These are phyloP conservation scores for Lordiphosa fenestrarum DNA, from an alignment of 2,888 invertebrate species.

Conservation along the genomic window DNA sequence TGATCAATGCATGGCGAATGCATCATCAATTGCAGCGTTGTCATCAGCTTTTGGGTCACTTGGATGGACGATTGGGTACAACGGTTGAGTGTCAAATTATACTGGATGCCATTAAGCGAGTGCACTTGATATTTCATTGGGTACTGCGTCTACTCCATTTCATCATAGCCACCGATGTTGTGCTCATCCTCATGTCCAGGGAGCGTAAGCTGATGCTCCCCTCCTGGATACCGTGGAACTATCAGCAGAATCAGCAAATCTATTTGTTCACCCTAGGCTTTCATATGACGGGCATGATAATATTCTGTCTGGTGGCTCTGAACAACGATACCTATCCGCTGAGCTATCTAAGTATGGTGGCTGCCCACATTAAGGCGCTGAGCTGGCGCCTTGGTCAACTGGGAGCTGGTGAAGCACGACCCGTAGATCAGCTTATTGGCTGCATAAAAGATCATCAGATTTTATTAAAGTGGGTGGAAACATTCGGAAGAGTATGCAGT, in stretches of 20 bases:
- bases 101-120: conserved; percentile 24
- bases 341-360: conserved; percentile 65
- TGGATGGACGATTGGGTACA: conserved; percentile 58
- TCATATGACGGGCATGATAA: conserved; percentile 34
- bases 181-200: conserved; percentile 9
- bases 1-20: conserved; percentile 47
- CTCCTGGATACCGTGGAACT: conserved; percentile 75
- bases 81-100: conserved; percentile 48
- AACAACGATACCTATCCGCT: conserved; percentile 68
- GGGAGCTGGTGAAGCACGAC: neutral
- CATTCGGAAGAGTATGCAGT: no score
- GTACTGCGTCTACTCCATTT: conserved; percentile 22
- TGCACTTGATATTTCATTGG: conserved; percentile 32
- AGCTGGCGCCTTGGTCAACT: conserved; percentile 34
- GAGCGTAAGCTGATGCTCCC: conserved; percentile 56
- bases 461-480: conserved; percentile 57
- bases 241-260: conserved; percentile 15
- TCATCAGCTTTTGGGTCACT: conserved; percentile 40
- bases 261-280: conserved; percentile 12
- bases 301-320: conserved; percentile 38
- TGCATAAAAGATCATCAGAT: conserved; percentile 74
- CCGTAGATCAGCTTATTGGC: conserved; percentile 28
- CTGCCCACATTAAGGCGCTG: conserved; percentile 69
- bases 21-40: conserved; percentile 45
- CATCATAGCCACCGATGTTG: conserved; percentile 15